These are phyloP conservation scores for Himalopsyche japonica DNA, from an alignment of 2,888 invertebrate genomes.

Conservation along the genomic window DNA sequence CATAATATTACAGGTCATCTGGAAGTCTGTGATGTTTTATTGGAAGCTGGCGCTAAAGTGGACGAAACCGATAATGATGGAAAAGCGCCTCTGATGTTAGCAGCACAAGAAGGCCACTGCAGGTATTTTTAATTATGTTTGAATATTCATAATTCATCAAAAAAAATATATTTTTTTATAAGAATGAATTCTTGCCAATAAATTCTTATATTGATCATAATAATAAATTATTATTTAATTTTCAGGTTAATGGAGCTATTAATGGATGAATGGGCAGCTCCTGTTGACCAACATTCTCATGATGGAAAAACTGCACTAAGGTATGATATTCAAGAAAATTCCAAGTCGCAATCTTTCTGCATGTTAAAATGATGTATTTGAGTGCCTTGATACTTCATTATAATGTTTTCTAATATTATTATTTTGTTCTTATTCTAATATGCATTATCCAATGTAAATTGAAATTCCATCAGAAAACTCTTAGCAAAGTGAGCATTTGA, in stretches of 20 bases:
- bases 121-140: slow-evolving; percentile 16
- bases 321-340: slow-evolving; percentile 45
- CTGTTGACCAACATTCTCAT: slow-evolving; percentile 83
- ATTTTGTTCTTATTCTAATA: too few species aligned
- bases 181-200: too few species aligned
- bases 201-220: too few species aligned
- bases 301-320: slow-evolving; percentile 88
- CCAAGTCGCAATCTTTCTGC: too few species aligned
- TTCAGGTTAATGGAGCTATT: slow-evolving; percentile 63
- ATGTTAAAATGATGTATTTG: too few species aligned
- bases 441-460: too few species aligned
- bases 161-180: too few species aligned
- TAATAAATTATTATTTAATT: neutral
- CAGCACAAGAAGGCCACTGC: slow-evolving; percentile 84
- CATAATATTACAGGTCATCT: slow-evolving; percentile 66
- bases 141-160: neutral
- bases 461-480: too few species aligned
- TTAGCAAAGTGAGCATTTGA: neutral
- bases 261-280: slow-evolving; percentile 74
- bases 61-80: slow-evolving; percentile 92
- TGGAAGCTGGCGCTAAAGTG: slow-evolving; percentile 86
- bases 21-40: slow-evolving; percentile 77
- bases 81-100: slow-evolving; percentile 83
- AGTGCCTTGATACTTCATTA: too few species aligned
- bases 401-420: too few species aligned